These are phyloP conservation scores for Cosmia trapezina DNA, from an alignment of 2,888 invertebrate genomes.

Conservation along the genomic window DNA sequence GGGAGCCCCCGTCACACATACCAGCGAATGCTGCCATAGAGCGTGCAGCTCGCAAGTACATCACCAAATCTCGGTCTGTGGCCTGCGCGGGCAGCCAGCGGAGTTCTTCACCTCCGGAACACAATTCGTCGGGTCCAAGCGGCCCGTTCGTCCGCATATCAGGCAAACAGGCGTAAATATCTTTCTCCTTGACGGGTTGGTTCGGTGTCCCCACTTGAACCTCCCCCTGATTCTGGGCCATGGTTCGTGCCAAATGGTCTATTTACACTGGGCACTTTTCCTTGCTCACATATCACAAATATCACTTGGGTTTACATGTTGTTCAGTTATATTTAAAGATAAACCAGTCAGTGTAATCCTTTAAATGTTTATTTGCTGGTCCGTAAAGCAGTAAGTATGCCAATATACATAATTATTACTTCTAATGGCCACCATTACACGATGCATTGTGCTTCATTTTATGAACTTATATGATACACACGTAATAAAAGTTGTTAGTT, in stretches of 20 bases:
- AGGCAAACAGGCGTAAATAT: constrained; percentile 90
- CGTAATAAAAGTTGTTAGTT: constrained; percentile 70
- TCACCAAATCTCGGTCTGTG: constrained; percentile 98
- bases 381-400: constrained; percentile 87
- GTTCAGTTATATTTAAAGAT: constrained; percentile 71
- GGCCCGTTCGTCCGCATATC: constrained; percentile 89
- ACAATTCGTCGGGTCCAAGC: constrained; percentile 86
- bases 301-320: constrained; percentile 81
- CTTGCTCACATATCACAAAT: constrained; percentile 80
- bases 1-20: constrained; percentile 99
- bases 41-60: constrained; percentile 99
- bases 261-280: constrained; percentile 83
- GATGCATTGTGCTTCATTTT: constrained; percentile 88
- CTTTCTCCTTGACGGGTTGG: constrained; percentile 89
- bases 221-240: constrained; percentile 90
- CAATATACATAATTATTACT: constrained; percentile 90
- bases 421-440: constrained; percentile 91
- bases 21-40: constrained; percentile 99
- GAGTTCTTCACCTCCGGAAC: constrained; percentile 94
- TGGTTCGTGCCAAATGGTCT: constrained; percentile 80
- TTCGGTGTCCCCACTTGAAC: constrained; percentile 89
- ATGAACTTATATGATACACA: constrained; percentile 75
- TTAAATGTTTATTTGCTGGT: constrained; percentile 81
- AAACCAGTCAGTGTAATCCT: constrained; percentile 70
- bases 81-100: constrained; percentile 98